Conservation (phyloP, 2,113 vertebrate genomes). For the Colistium nudipinnis region DNA sequence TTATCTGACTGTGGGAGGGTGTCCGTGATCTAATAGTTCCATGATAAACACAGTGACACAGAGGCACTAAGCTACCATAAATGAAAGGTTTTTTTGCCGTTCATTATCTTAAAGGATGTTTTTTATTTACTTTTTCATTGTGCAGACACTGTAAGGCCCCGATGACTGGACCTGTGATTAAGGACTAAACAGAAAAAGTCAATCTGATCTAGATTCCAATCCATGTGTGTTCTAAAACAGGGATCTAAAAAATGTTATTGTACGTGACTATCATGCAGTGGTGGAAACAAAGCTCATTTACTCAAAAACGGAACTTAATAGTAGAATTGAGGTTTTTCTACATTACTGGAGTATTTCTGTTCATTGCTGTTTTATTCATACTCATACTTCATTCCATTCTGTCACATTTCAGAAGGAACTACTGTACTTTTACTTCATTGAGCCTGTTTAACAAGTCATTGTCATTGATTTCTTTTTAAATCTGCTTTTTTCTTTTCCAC, state of each 20-base stretch:
- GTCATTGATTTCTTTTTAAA: too few species aligned
- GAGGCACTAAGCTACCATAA: conserved; percentile 12
- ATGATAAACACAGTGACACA: conserved; percentile 35
- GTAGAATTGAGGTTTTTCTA: too few species aligned
- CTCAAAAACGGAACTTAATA: neutral
- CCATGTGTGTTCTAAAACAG: neutral
- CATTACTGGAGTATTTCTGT: too few species aligned
- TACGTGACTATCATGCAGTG: neutral
- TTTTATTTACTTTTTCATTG: conserved; percentile 6
- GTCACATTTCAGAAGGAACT: too few species aligned
- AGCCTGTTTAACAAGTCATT: too few species aligned
- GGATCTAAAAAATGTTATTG: neutral
- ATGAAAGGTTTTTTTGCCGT: conserved; percentile 4
- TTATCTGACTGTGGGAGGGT: conserved; percentile 46
- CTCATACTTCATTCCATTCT: too few species aligned
- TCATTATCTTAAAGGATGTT: conserved; percentile 9
- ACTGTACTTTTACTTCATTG: too few species aligned
- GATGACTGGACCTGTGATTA: conserved; percentile 5
- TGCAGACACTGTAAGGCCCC: neutral
- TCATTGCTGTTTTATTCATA: too few species aligned
- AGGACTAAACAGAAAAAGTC: conserved; percentile 1
- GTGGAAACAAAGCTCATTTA: neutral
- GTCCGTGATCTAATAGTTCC: conserved; percentile 43
- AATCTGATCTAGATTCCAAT: conserved; percentile 4
- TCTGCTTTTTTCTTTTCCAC: too few species aligned